Conservation (phyloP, 1,140 invertebrate species). For the Drosophila sucinea region DNA sequence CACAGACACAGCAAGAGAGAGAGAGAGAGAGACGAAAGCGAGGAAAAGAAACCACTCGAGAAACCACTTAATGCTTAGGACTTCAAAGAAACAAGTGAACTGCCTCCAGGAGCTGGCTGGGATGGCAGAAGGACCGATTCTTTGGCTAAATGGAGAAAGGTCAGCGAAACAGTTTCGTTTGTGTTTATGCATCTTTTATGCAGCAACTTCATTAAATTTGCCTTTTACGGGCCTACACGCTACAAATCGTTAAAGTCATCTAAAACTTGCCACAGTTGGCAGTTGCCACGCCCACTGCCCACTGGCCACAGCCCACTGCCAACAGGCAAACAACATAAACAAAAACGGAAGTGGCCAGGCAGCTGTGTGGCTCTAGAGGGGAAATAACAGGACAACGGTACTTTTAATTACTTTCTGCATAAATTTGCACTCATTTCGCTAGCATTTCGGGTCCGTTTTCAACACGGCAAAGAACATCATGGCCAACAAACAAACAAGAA, state of each 20-base stretch:
- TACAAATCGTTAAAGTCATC: conserved; percentile 66
- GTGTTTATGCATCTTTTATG: conserved; percentile 64
- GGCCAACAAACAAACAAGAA: neutral
- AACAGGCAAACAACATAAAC: conserved; percentile 4
- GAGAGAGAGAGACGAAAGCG: neutral
- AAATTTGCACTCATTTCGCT: conserved; percentile 72
- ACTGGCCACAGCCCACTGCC: neutral
- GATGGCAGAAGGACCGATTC: conserved; percentile 13
- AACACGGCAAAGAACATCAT: neutral
- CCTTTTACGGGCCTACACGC: conserved; percentile 57
- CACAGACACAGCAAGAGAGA: conserved; percentile 35
- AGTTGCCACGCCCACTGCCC: conserved; percentile 27
- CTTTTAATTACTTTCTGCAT: conserved; percentile 80
- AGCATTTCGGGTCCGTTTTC: conserved; percentile 8
- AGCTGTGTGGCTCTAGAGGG: neutral
- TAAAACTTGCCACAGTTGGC: conserved; percentile 37
- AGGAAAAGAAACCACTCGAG: conserved; percentile 21
- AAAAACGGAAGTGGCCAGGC: conserved; percentile 4
- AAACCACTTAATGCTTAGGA: conserved; percentile 16
- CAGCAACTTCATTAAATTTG: conserved; percentile 76
- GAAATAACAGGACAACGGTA: conserved; percentile 63
- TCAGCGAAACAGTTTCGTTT: conserved; percentile 41
- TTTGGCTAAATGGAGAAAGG: conserved; percentile 28
- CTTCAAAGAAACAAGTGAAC: conserved; percentile 3
- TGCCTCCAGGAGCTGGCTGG: neutral